phyloP scores from a whole-genome alignment of 1,140 invertebrate genomes.

The Ridgeia piscesae region DNA sequence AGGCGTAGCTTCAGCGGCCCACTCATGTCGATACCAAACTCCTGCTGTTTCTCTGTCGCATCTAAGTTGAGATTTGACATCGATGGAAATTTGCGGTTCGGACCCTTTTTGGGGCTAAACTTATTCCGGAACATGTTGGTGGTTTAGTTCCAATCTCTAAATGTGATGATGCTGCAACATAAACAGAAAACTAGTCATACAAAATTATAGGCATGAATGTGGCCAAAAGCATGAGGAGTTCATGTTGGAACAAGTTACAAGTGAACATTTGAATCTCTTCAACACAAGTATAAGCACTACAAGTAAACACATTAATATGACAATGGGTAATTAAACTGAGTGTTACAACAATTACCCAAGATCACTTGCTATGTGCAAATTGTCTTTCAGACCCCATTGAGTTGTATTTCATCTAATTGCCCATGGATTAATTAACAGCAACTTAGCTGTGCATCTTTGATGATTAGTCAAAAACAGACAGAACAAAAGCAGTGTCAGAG shows the following conservation, averaged over 20 bases:
- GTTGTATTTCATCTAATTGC: not conserved
- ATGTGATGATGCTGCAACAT: not conserved
- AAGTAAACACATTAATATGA: not conserved
- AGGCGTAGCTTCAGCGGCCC: slow-evolving; percentile 51
- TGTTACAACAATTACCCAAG: not conserved
- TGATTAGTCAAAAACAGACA: too few relatives aligned
- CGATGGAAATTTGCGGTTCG: slow-evolving; percentile 51
- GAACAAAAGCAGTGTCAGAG: too few relatives aligned
- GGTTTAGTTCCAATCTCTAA: not conserved
- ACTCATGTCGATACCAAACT: slow-evolving; percentile 51
- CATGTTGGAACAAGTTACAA: slow-evolving; percentile 10
- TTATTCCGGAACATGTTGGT: slow-evolving; percentile 52
- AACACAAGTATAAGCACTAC: too few relatives aligned
- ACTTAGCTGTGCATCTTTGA: too few relatives aligned
- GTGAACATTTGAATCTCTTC: too few relatives aligned
- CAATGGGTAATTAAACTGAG: not conserved
- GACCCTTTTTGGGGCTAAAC: slow-evolving; percentile 57
- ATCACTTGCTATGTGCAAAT: not conserved
- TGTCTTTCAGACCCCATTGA: not conserved
- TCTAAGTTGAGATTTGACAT: slow-evolving; percentile 54
- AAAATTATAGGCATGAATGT: not conserved
- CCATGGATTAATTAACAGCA: not conserved
- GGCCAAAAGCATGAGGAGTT: not conserved
- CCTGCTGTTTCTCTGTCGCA: slow-evolving; percentile 44
- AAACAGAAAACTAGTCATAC: not conserved